Evolutionary conservation across 2,797 vertebrate species (phyloP), one percentile per base, ranked within the genome.

Genomic region (Tragelaphus oryx): DNA sequence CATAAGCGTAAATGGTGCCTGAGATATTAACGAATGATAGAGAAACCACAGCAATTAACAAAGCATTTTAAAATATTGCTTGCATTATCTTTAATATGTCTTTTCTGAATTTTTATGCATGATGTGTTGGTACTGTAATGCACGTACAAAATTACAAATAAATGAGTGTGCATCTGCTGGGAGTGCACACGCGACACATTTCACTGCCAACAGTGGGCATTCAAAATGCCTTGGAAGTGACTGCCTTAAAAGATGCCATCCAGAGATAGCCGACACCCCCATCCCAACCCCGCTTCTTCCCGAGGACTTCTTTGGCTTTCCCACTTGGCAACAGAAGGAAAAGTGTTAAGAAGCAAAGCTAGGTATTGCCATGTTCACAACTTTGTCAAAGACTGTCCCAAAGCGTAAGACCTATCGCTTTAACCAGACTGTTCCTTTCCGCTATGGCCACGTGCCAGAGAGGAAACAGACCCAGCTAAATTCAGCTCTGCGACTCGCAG

Each of bases 1-100:
- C 30, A 44, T 18, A 30, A n/a, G 33, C 30, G 2, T 54, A 52
- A 52, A 50, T 3, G 11, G 50, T 46, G 26, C 37, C 80, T 3
- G 26, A 54, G 30, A 55, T 87, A 54, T 33, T 33, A 60, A 71
- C 74, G n/a, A 41, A 60, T 8, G 22, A 81, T 26, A 60, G 85
- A 54, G 20, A 76, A 85, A 75, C 48, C 22, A 17, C 1, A 17
- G 3, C 83, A 83, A 84, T 65, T 84, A 88, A 76, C 12, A 17
- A 65, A 89, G n/a, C 60, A 13, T 80, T 89, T 89, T 7, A 90
- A 87, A 92, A 74, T 30, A 62, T 22, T 33, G 79, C n/a, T 54
- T 62, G 20, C 12, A 4, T 80, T n/a, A 46, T 54, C 87, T 76
- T 88, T 37, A 71, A 24, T 11, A n/a, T 44, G 37, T 12, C 20